Evolutionary conservation across 2,113 vertebrate genomes (phyloP).

Genomic region (Tragelaphus strepsiceros): DNA sequence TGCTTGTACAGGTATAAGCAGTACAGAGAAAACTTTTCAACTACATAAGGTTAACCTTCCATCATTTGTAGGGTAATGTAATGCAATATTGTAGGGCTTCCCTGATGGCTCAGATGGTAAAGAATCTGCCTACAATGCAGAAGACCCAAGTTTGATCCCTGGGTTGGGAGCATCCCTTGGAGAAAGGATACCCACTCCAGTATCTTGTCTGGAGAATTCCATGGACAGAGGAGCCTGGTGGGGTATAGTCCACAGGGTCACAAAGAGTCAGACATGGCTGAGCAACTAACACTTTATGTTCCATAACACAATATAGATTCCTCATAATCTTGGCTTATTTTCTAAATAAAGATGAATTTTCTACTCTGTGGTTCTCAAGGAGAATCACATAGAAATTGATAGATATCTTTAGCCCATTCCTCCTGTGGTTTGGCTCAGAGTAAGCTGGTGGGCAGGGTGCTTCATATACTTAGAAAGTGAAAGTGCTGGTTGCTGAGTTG

Average conservation of each 20-base stretch:
- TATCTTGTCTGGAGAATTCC: background rate
- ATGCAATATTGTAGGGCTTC: background rate
- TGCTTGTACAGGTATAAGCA: background rate
- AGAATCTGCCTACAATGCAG: background rate
- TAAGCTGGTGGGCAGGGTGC: background rate
- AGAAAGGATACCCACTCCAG: background rate
- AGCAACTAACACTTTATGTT: background rate
- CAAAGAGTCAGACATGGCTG: background rate
- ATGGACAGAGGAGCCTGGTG: background rate
- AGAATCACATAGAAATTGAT: background rate
- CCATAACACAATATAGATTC: background rate
- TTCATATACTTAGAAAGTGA: background rate
- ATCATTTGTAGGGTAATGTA: background rate
- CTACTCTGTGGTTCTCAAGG: background rate
- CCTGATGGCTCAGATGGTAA: background rate
- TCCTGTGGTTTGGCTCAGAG: background rate
- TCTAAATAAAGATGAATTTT: background rate
- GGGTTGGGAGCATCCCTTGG: background rate
- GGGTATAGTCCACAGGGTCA: background rate
- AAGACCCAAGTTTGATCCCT: background rate
- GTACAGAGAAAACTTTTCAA: background rate
- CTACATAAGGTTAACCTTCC: background rate
- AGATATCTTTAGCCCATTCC: background rate
- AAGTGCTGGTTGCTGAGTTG: fast-evolving
- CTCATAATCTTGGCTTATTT: background rate